Evolutionary conservation across 1,140 invertebrate species (phyloP).

Genomic region (Pseudomyrmex flavicornis): DNA sequence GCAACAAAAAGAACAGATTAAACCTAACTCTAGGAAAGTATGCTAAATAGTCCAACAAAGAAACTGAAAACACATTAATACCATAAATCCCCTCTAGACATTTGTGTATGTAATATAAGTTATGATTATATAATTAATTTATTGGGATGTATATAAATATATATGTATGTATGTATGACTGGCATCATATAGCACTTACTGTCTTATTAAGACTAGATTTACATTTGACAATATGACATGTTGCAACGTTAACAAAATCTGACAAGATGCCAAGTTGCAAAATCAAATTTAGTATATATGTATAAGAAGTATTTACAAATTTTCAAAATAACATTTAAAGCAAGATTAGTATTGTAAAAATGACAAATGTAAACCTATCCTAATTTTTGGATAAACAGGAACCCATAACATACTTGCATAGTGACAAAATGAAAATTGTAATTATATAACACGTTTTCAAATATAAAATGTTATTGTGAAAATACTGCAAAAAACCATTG

Average conservation of each 20-base stretch:
- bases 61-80: no score
- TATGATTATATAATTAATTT: neutral
- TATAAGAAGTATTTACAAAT: no score
- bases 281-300: slow-evolving; percentile 48
- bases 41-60: no score
- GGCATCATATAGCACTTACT: slow-evolving; percentile 48
- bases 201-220: slow-evolving; percentile 68
- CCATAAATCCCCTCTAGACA: no score
- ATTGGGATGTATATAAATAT: neutral
- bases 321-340: slow-evolving; percentile 56
- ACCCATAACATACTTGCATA: slow-evolving; percentile 71
- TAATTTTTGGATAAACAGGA: slow-evolving; percentile 61
- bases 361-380: slow-evolving; percentile 79
- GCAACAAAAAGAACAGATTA: no score
- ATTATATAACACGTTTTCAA: slow-evolving; percentile 60
- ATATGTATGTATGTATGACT: slow-evolving; percentile 36
- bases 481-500: slow-evolving; percentile 66
- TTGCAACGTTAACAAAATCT: slow-evolving; percentile 44
- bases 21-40: no score
- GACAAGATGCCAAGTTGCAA: slow-evolving; percentile 61
- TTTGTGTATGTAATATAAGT: no score
- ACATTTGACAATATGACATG: slow-evolving; percentile 66
- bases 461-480: slow-evolving; percentile 55
- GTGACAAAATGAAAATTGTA: slow-evolving; percentile 65
- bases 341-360: slow-evolving; percentile 50